Evolutionary conservation across 2,888 invertebrate genomes (phyloP).

Genomic region (Nomada flava): DNA sequence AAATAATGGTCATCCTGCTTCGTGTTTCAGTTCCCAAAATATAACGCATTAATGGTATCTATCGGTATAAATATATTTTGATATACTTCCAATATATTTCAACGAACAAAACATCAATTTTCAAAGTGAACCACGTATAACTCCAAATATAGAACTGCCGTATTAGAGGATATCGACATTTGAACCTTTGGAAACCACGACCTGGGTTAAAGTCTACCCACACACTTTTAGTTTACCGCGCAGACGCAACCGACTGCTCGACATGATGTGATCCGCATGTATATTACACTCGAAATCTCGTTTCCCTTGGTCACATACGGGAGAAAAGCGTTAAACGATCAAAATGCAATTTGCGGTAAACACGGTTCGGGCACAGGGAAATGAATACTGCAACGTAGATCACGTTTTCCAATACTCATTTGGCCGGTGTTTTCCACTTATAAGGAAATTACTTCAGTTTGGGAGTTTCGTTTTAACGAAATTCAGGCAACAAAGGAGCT

Average conservation of each 20-base stretch:
- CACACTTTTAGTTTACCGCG: conserved; percentile 35
- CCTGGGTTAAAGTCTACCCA: conserved; percentile 37
- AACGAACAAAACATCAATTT: too few relatives aligned
- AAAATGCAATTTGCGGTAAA: conserved; percentile 52
- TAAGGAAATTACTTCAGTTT: conserved; percentile 17
- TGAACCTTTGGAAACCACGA: conserved; percentile 43
- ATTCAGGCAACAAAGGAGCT: neutral
- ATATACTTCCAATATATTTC: neutral
- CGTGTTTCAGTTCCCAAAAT: too few relatives aligned
- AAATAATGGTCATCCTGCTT: too few relatives aligned
- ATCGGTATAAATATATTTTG: neutral
- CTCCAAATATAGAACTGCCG: neutral
- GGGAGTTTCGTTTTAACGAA: neutral
- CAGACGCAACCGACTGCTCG: conserved; percentile 39
- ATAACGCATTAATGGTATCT: neutral
- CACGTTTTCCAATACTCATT: conserved; percentile 47
- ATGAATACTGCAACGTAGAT: conserved; percentile 36
- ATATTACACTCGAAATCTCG: conserved; percentile 44
- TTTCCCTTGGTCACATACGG: conserved; percentile 25
- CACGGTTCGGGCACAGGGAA: conserved; percentile 28
- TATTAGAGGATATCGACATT: conserved; percentile 8
- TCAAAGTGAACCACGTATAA: too few relatives aligned
- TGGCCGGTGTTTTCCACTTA: conserved; percentile 25
- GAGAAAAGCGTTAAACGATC: conserved; percentile 47
- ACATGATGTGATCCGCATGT: conserved; percentile 43